Evolutionary conservation across 1,140 invertebrate genomes (phyloP).

Genomic region (Drosophila obscura): DNA sequence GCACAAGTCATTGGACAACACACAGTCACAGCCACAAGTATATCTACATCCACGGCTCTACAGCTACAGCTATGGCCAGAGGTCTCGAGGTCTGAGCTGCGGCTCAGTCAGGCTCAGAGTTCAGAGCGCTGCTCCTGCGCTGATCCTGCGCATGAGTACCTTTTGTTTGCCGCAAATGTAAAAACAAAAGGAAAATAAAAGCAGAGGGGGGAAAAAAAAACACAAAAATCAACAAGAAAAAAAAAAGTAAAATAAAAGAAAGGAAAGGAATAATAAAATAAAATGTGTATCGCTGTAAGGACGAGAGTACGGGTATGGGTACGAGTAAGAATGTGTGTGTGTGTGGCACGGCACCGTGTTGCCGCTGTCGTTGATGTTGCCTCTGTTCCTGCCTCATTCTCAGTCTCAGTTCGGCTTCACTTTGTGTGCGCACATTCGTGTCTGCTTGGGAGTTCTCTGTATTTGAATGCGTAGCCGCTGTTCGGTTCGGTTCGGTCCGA

Average conservation of each 20-base stretch:
- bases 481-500: slow-evolving; percentile 52
- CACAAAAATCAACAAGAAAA: slow-evolving; percentile 51
- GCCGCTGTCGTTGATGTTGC: slow-evolving; percentile 33
- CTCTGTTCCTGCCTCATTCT: slow-evolving; percentile 33
- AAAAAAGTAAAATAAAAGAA: slow-evolving; percentile 66
- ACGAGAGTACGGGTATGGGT: not conserved
- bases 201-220: not conserved
- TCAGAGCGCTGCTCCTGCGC: slow-evolving; percentile 66
- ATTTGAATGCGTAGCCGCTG: slow-evolving; percentile 74
- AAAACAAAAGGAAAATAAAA: slow-evolving; percentile 69
- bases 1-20: slow-evolving; percentile 76
- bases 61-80: slow-evolving; percentile 11
- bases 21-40: slow-evolving; percentile 20
- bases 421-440: slow-evolving; percentile 71
- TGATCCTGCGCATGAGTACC: slow-evolving; percentile 79
- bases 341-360: slow-evolving; percentile 33
- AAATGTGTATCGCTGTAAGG: slow-evolving; percentile 74
- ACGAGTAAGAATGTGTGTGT: slow-evolving; percentile 27
- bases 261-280: slow-evolving; percentile 78
- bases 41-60: slow-evolving; percentile 5
- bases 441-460: slow-evolving; percentile 71
- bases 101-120: slow-evolving; percentile 68
- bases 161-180: slow-evolving; percentile 79
- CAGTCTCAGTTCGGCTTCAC: slow-evolving; percentile 48
- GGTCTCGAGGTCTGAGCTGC: slow-evolving; percentile 23